Evolutionary conservation across 2,888 invertebrate genomes (phyloP).

Genomic region (Philonicus albiceps): DNA sequence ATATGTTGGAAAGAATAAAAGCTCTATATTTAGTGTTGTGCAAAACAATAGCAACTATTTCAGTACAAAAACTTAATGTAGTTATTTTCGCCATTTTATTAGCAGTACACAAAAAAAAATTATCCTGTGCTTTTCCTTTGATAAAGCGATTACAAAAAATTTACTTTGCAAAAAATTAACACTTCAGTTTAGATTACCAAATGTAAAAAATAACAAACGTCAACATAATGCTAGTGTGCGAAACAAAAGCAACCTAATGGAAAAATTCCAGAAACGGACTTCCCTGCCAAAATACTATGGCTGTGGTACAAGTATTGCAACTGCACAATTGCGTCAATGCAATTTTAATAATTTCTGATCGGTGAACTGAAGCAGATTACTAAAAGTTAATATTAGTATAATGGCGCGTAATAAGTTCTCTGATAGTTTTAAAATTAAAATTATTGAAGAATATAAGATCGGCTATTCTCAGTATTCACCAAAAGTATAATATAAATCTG

Average conservation of each 20-base stretch:
- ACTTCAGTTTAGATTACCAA: neutral
- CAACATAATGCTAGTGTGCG: neutral
- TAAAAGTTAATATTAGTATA: neutral
- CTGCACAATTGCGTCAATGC: too few species aligned
- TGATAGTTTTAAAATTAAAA: neutral
- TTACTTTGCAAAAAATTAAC: neutral
- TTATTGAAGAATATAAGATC: neutral
- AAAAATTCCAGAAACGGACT: too few species aligned
- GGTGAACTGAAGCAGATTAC: neutral
- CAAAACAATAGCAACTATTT: neutral
- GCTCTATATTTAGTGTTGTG: too few species aligned
- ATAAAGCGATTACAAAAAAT: neutral
- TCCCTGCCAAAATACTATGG: too few species aligned
- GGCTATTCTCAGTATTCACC: neutral
- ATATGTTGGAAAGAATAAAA: too few species aligned
- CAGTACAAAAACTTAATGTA: neutral
- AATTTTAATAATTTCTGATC: neutral
- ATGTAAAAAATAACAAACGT: neutral
- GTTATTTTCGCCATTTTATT: neutral
- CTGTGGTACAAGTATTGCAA: too few species aligned
- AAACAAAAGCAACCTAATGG: constrained; percentile 7
- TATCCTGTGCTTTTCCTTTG: too few species aligned
- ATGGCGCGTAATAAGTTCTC: neutral
- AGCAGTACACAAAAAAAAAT: neutral
- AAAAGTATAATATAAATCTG: constrained; percentile 16